Conservation (phyloP, 2,797 vertebrate species). For the Botia almorhae region DNA sequence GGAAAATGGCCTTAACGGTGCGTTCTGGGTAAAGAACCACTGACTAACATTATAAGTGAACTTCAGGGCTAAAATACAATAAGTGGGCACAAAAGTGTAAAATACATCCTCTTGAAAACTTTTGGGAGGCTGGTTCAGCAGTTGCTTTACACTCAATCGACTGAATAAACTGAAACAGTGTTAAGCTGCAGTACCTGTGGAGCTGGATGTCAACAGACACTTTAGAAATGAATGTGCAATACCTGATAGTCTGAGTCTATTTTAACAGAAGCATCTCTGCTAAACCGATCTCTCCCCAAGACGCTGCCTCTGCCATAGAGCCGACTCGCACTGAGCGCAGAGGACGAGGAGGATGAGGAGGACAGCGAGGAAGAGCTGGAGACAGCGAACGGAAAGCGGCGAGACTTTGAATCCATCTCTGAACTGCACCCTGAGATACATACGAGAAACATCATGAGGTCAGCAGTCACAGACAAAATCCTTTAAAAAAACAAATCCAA, state of each 20-base stretch:
- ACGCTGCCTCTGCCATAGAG: slow-evolving; percentile 76
- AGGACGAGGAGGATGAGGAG: slow-evolving; percentile 66
- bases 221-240: slow-evolving; percentile 46
- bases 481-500: too few relatives aligned
- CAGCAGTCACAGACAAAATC: background rate
- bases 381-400: slow-evolving; percentile 89
- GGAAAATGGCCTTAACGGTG: too few relatives aligned
- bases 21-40: too few relatives aligned
- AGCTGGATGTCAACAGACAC: background rate
- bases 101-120: too few relatives aligned
- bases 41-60: too few relatives aligned
- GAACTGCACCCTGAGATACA: slow-evolving; percentile 58
- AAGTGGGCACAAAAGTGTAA: too few relatives aligned
- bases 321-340: slow-evolving; percentile 70
- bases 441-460: background rate
- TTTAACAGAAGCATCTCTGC: slow-evolving; percentile 84
- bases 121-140: too few relatives aligned
- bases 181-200: background rate
- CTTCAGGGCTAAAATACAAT: too few relatives aligned
- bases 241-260: slow-evolving; percentile 89
- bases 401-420: slow-evolving; percentile 94
- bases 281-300: slow-evolving; percentile 80
- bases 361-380: slow-evolving; percentile 79
- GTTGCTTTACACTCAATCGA: too few relatives aligned
- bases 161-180: too few relatives aligned